A percentile compares a stretch with the other conserved stretches of the same genome.
These are phyloP conservation scores for Dolichomitus sp. DNA, from an alignment of 2,888 invertebrate species.

Conservation along the genomic window DNA sequence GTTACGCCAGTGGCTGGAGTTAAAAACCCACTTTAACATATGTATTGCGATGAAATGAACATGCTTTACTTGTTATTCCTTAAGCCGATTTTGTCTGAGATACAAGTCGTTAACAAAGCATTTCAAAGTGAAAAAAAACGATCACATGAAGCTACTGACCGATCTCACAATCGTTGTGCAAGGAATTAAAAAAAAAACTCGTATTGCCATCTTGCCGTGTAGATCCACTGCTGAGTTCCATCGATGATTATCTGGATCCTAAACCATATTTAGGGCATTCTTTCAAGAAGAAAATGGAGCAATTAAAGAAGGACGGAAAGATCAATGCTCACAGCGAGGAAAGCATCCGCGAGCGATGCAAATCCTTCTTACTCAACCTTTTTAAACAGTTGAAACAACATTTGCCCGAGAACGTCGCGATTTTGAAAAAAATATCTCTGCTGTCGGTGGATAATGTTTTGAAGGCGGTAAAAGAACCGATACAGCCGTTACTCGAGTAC, in stretches of 20 bases:
- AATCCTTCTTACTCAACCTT: constrained; percentile 51
- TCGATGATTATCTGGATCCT: constrained; percentile 62
- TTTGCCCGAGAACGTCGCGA: constrained; percentile 54
- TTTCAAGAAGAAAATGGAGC: constrained; percentile 58
- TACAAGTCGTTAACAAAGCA: constrained; percentile 64
- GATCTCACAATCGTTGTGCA: constrained; percentile 45
- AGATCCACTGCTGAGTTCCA: constrained; percentile 33
- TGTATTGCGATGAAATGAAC: constrained; percentile 76
- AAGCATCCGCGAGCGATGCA: constrained; percentile 57
- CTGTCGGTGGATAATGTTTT: constrained; percentile 57
- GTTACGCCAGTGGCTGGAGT: constrained; percentile 75
- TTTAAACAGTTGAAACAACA: constrained; percentile 61
- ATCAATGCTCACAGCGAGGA: constrained; percentile 32
- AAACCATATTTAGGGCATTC: constrained; percentile 63
- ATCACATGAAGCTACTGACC: constrained; percentile 40
- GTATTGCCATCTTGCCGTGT: constrained; percentile 44
- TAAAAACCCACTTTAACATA: constrained; percentile 75
- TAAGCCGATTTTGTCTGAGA: constrained; percentile 69
- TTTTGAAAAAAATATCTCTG: constrained; percentile 56
- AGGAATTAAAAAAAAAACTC: constrained; percentile 42
- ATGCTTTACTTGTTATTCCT: constrained; percentile 72
- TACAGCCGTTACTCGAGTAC: constrained; percentile 31
- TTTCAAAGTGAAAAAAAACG: constrained; percentile 58
- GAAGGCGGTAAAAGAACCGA: constrained; percentile 31
- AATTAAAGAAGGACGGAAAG: constrained; percentile 26